Percentiles rank a stretch among this genome's conserved stretches.
Conservation (phyloP, 2,888 invertebrate genomes). For the Chorisops tibialis region DNA sequence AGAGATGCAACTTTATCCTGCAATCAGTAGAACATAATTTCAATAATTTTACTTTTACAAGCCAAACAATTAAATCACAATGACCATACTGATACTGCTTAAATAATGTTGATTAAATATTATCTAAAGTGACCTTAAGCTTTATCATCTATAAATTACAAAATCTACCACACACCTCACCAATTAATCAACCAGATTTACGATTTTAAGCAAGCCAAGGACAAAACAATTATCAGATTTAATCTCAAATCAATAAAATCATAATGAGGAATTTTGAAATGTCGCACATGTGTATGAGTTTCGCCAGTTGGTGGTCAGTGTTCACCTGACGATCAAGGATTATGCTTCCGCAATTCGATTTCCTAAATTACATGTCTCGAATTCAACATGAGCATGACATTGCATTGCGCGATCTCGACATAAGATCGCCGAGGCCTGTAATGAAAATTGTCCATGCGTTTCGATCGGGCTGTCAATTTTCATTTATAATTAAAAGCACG, state of each 20-base stretch:
- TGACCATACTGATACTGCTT: too few relatives aligned
- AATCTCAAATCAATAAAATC: too few relatives aligned
- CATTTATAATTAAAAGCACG: slow-evolving; percentile 22
- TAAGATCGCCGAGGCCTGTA: background rate
- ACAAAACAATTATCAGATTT: slow-evolving; percentile 12
- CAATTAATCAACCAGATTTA: background rate
- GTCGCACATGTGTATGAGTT: background rate
- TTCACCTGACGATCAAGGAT: slow-evolving; percentile 4
- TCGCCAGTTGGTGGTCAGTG: background rate
- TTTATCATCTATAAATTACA: too few relatives aligned
- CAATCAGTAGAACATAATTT: too few relatives aligned
- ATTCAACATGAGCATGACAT: background rate
- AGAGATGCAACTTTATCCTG: too few relatives aligned
- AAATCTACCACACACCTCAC: background rate
- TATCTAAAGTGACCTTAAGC: too few relatives aligned
- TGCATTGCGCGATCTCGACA: background rate
- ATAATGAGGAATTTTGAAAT: background rate
- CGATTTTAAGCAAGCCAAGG: background rate
- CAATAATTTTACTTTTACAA: too few relatives aligned
- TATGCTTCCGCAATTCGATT: slow-evolving; percentile 7
- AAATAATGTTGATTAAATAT: too few relatives aligned
- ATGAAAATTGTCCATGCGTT: slow-evolving; percentile 15
- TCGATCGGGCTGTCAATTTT: slow-evolving; percentile 21
- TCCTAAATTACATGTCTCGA: background rate
- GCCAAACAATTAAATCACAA: too few relatives aligned